Base-by-base conservation (phyloP, 2,113 vertebrate species). In the Coptodon bakossiorum region DNA sequence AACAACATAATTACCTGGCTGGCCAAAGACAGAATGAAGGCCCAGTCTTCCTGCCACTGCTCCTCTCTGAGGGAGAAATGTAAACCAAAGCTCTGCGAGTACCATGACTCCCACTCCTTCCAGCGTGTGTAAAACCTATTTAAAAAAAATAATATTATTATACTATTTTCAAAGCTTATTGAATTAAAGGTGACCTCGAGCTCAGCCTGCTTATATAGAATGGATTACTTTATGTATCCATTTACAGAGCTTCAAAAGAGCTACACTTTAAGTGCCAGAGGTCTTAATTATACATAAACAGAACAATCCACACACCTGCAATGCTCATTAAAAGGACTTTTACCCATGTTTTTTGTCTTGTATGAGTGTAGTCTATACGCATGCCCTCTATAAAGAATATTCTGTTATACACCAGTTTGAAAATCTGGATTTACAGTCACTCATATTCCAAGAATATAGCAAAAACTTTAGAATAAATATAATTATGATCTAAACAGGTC, bases 61-160 rank as follows among this genome's bases (percentile, higher is more conserved):
- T 99, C 98, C 95, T 99, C 99, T 90, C 97, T 91, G 82, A 99
- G 91, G 3, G 98, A 99, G 92, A 99, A 99, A 93, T 99, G 99
- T 95, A 99, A 97, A 91, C 98, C 98, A 6, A 99, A 99, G 95
- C 98, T 99, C 91, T 99, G 99, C 36, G 98, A 99, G 94, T 99
- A 99, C 98, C 98, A 99, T 0, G 98, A 99, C 89, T 99, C 99
- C 98, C 98, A 99, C 92, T 99, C 98, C 97, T 99, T 99, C 98
- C 98, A 99, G 82, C 99, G 98, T 0, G 97, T 98, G 57, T 98
- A 99, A 95, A 99, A 99, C 98, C 98, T 99, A n/a, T 66, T 66
- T 5, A 5, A 2, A 57, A 54, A 71, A 1, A 11, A 84, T 4
- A 19, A 6, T n/a, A 6, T 5, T 3, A 40, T 43, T 22, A 76